These are phyloP conservation scores for Spicauda simplicius DNA, from an alignment of 2,888 invertebrate species.

Conservation along the genomic window DNA sequence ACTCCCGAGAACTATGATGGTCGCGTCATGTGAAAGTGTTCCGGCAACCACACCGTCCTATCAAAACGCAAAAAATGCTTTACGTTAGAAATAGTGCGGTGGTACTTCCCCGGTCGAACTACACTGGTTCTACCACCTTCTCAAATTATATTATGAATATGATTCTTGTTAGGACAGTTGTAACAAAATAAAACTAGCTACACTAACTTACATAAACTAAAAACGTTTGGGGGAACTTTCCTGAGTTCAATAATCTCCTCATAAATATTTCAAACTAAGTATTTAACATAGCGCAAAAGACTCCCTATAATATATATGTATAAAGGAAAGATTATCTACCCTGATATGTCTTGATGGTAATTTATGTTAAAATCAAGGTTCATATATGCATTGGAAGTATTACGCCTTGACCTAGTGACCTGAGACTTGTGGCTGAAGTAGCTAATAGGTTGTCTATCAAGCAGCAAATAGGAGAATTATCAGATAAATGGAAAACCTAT, in stretches of 20 bases:
- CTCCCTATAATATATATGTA: not conserved
- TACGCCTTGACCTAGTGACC: constrained; percentile 15
- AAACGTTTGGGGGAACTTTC: too few relatives aligned
- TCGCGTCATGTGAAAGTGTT: too few relatives aligned
- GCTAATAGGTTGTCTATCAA: constrained; percentile 3
- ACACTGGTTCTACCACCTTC: too few relatives aligned
- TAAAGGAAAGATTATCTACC: constrained; percentile 5
- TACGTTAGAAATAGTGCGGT: too few relatives aligned
- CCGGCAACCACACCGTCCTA: too few relatives aligned
- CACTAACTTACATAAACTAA: too few relatives aligned
- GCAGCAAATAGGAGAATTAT: not conserved
- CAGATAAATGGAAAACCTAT: not conserved
- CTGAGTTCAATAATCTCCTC: not conserved
- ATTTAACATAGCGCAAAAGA: not conserved
- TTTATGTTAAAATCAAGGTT: constrained; percentile 1
- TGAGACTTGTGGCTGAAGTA: not conserved
- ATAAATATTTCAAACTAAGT: not conserved
- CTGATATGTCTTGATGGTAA: constrained; percentile 5
- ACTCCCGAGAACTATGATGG: too few relatives aligned
- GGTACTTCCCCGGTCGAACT: too few relatives aligned
- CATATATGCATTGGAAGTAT: constrained; percentile 4
- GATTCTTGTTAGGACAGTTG: too few relatives aligned
- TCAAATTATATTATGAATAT: too few relatives aligned
- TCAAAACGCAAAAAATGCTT: too few relatives aligned
- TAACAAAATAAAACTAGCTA: too few relatives aligned